These are phyloP conservation scores for Sussaba pulchella DNA, from an alignment of 2,888 invertebrate genomes.

Conservation along the genomic window DNA sequence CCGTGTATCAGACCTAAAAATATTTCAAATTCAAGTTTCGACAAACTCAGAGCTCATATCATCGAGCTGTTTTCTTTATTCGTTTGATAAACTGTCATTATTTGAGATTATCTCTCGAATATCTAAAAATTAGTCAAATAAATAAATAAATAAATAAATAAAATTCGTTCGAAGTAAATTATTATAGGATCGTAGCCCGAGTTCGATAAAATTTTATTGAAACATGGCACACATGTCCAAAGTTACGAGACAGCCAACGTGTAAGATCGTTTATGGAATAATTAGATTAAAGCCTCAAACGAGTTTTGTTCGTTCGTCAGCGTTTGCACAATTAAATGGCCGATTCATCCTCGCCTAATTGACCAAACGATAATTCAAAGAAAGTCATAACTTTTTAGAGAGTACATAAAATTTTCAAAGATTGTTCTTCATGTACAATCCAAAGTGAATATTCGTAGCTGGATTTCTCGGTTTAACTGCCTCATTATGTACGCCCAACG, in stretches of 20 bases:
- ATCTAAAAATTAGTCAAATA: too few species aligned
- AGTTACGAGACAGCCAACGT: not conserved
- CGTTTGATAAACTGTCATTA: too few species aligned
- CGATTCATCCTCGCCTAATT: too few species aligned
- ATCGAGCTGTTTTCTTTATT: too few species aligned
- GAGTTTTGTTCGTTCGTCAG: not conserved
- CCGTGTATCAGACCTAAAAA: too few species aligned
- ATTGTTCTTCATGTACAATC: slow-evolving; percentile 30
- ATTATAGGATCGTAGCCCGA: too few species aligned
- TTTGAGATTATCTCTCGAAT: too few species aligned
- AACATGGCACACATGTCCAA: not conserved
- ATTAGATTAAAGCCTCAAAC: slow-evolving; percentile 18
- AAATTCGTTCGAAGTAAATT: too few species aligned
- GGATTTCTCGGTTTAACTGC: slow-evolving; percentile 27
- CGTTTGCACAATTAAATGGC: not conserved
- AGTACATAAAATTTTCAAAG: slow-evolving; percentile 9
- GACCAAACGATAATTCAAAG: not conserved
- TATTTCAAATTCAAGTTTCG: too few species aligned
- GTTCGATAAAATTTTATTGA: not conserved
- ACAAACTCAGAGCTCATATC: too few species aligned
- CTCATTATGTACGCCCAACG: slow-evolving; percentile 20
- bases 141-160: too few species aligned
- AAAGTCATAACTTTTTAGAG: not conserved
- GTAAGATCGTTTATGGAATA: not conserved
- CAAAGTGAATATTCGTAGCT: slow-evolving; percentile 36